These are phyloP conservation scores for Capreolus pygargus DNA, from an alignment of 2,113 vertebrate species.

Conservation along the genomic window DNA sequence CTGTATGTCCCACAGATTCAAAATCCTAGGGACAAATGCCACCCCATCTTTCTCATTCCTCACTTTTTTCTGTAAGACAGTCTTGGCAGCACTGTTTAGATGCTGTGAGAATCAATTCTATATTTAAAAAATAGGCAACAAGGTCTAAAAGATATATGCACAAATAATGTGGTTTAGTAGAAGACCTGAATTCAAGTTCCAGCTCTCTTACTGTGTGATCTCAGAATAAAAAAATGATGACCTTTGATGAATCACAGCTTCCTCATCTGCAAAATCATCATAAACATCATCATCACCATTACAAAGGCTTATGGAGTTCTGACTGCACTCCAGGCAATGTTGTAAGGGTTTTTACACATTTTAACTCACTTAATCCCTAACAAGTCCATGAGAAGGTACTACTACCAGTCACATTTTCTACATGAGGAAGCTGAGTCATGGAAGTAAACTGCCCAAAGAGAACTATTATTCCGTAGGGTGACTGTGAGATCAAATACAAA, in stretches of 20 bases:
- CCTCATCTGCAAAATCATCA: background rate
- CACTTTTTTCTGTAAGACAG: background rate
- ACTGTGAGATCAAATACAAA: slow-evolving; percentile 14
- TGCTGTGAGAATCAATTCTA: background rate
- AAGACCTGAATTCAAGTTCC: background rate
- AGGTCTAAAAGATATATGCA: background rate
- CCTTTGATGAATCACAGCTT: background rate
- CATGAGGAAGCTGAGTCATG: background rate
- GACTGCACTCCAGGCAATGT: background rate
- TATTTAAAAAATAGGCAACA: background rate
- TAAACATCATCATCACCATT: background rate
- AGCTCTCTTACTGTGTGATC: background rate
- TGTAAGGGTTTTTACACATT: background rate
- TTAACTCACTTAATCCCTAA: slow-evolving; percentile 9
- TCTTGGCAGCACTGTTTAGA: background rate
- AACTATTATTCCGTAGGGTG: background rate
- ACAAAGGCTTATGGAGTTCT: background rate
- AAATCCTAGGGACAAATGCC: background rate
- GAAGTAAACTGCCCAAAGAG: background rate
- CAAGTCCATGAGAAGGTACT: background rate
- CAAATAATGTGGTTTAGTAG: background rate
- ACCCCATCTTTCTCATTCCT: background rate
- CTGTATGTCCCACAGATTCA: background rate
- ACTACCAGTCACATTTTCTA: background rate
- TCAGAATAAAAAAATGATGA: background rate